These are phyloP conservation scores for Orchestes rusci DNA, from an alignment of 2,888 invertebrate genomes.

Conservation along the genomic window DNA sequence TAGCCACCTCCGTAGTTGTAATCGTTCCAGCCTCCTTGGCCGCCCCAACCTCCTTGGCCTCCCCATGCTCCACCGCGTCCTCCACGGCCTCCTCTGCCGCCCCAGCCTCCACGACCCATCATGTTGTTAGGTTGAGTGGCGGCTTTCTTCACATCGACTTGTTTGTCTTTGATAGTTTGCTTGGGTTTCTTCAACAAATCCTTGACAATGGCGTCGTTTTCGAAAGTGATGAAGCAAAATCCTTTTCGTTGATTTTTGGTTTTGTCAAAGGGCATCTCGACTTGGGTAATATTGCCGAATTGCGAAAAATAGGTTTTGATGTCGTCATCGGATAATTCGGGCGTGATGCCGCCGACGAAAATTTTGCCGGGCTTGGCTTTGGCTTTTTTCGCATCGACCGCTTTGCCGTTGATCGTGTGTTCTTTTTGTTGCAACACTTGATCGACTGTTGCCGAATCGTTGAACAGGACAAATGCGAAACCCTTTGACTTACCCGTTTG, in stretches of 20 bases:
- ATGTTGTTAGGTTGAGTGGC: slow-evolving; percentile 24
- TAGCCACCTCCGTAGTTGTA: slow-evolving; percentile 17
- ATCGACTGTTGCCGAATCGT: slow-evolving; percentile 18
- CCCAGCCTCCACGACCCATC: slow-evolving; percentile 17
- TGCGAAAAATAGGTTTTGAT: slow-evolving; percentile 24
- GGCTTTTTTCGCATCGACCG: slow-evolving; percentile 25
- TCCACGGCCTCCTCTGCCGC: slow-evolving; percentile 16
- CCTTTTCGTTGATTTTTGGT: slow-evolving; percentile 25
- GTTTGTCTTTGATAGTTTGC: slow-evolving; percentile 25
- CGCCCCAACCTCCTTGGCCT: slow-evolving; percentile 11
- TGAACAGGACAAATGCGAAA: slow-evolving; percentile 24
- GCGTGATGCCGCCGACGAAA: slow-evolving; percentile 26
- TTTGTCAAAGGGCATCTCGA: slow-evolving; percentile 26
- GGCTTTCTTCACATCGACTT: slow-evolving; percentile 26
- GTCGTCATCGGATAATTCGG: slow-evolving; percentile 25
- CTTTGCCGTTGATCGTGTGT: slow-evolving; percentile 23
- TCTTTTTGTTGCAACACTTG: slow-evolving; percentile 22
- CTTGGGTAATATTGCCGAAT: slow-evolving; percentile 23
- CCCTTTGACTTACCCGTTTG: slow-evolving; percentile 26
- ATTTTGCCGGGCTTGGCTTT: slow-evolving; percentile 27
- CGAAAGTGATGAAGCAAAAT: slow-evolving; percentile 26
- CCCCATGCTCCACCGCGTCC: slow-evolving; percentile 14
- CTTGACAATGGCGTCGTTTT: slow-evolving; percentile 22
- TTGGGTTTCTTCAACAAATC: slow-evolving; percentile 24
- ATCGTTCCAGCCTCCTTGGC: slow-evolving; percentile 6